A percentile compares a stretch with the other conserved stretches of the same genome.
Conservation (phyloP, 1,140 invertebrate species). For the Zeugodacus cucurbitae region DNA sequence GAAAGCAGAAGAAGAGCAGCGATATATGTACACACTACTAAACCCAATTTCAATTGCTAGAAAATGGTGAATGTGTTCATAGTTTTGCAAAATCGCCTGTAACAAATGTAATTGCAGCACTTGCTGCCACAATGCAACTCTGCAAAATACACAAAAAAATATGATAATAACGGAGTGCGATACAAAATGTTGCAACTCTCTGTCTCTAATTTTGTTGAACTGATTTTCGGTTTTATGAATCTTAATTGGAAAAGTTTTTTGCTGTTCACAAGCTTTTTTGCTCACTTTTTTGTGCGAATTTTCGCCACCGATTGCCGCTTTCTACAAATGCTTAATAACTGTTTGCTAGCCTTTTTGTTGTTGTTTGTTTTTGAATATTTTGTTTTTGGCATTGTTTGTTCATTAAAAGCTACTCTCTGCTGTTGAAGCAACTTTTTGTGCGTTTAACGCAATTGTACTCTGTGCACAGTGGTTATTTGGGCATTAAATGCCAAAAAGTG, state of each 20-base stretch:
- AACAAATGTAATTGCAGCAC: neutral
- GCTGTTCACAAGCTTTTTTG: neutral
- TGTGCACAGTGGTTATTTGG: neutral
- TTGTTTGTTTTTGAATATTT: neutral
- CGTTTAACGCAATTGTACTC: neutral
- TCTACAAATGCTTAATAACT: neutral
- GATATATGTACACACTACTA: neutral
- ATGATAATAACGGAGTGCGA: neutral
- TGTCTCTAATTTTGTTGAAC: neutral
- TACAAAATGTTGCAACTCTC: slow-evolving; percentile 1
- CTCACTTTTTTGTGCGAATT: neutral
- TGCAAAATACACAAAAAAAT: neutral
- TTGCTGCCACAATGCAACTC: neutral
- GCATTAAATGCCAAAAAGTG: neutral
- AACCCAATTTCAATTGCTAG: neutral
- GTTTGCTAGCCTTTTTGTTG: neutral
- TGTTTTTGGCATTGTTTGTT: neutral
- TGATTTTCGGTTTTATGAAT: neutral
- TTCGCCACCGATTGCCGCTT: neutral
- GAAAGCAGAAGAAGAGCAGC: too few relatives aligned
- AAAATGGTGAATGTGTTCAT: neutral
- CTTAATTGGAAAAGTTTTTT: slow-evolving; percentile 37
- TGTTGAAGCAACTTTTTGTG: neutral
- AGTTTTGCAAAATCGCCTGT: neutral
- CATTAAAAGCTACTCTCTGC: neutral